These are phyloP conservation scores for Pachliopta kotzebuea DNA, from an alignment of 2,888 invertebrate genomes.

Conservation along the genomic window DNA sequence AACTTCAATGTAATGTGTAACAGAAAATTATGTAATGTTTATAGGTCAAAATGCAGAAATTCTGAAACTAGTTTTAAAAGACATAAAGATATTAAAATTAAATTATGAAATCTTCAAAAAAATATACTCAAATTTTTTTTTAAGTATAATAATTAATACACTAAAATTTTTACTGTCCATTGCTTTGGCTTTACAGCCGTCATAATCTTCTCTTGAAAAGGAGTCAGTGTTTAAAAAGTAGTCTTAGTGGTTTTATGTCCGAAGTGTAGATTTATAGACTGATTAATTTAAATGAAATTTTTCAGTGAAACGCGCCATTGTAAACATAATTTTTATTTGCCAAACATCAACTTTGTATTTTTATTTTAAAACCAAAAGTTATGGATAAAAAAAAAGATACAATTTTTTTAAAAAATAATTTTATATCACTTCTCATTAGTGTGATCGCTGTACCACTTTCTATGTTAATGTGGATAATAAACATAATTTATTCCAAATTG, in stretches of 20 bases:
- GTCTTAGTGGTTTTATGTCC: background rate
- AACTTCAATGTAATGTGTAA: background rate
- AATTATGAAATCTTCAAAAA: too few species aligned
- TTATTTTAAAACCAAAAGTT: background rate
- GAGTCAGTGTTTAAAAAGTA: slow-evolving; percentile 1
- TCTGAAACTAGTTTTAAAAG: too few species aligned
- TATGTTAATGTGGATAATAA: slow-evolving; percentile 87
- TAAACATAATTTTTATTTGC: background rate
- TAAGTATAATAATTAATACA: too few species aligned
- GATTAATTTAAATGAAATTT: background rate
- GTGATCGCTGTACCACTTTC: slow-evolving; percentile 87
- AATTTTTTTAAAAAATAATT: slow-evolving; percentile 48
- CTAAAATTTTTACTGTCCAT: too few species aligned
- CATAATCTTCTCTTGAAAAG: background rate
- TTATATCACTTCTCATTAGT: slow-evolving; percentile 82
- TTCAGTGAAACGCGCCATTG: background rate
- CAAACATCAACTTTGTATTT: background rate
- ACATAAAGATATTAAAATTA: too few species aligned
- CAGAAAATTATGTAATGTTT: too few species aligned
- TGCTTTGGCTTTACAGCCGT: background rate
- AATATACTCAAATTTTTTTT: too few species aligned
- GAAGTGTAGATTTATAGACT: background rate
- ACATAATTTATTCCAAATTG: slow-evolving; percentile 84
- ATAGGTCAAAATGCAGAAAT: too few species aligned
- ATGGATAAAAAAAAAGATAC: slow-evolving; percentile 33